Conservation (phyloP, 1,140 invertebrate genomes). For the Heliconius eleuchia region DNA sequence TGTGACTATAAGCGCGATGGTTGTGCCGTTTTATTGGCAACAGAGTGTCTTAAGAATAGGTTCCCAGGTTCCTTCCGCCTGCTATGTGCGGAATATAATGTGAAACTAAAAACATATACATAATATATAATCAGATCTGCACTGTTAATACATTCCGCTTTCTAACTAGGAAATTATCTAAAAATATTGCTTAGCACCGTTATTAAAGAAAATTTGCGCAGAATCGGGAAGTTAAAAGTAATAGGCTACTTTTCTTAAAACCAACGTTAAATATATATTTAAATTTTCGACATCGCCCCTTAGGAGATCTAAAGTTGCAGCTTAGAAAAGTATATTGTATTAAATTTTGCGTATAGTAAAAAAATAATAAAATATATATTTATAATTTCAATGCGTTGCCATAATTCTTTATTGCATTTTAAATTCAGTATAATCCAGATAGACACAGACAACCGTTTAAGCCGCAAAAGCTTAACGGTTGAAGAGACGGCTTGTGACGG, state of each 20-base stretch:
- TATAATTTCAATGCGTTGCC: not conserved
- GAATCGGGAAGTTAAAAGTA: slow-evolving; percentile 61
- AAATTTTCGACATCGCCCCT: slow-evolving; percentile 71
- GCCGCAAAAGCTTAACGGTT: slow-evolving; percentile 17
- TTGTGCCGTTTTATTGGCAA: too few relatives aligned
- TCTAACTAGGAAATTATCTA: too few relatives aligned
- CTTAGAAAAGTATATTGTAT: slow-evolving; percentile 57
- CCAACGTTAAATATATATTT: slow-evolving; percentile 81
- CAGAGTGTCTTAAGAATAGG: too few relatives aligned
- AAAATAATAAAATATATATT: slow-evolving; percentile 14
- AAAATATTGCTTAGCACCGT: too few relatives aligned
- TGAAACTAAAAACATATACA: too few relatives aligned
- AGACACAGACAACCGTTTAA: slow-evolving; percentile 15
- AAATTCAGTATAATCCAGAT: slow-evolving; percentile 16
- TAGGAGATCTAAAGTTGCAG: slow-evolving; percentile 62
- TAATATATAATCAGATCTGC: too few relatives aligned
- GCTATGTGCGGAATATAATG: too few relatives aligned
- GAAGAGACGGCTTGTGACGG: slow-evolving; percentile 14
- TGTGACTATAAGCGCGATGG: too few relatives aligned
- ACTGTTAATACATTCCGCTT: too few relatives aligned
- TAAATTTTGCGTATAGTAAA: not conserved
- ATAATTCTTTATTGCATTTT: slow-evolving; percentile 9
- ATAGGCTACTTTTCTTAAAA: slow-evolving; percentile 67
- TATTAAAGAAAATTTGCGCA: too few relatives aligned
- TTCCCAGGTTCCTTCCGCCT: too few relatives aligned